These are phyloP conservation scores for Drosophila bocki DNA, from an alignment of 1,140 invertebrate species.

Conservation along the genomic window DNA sequence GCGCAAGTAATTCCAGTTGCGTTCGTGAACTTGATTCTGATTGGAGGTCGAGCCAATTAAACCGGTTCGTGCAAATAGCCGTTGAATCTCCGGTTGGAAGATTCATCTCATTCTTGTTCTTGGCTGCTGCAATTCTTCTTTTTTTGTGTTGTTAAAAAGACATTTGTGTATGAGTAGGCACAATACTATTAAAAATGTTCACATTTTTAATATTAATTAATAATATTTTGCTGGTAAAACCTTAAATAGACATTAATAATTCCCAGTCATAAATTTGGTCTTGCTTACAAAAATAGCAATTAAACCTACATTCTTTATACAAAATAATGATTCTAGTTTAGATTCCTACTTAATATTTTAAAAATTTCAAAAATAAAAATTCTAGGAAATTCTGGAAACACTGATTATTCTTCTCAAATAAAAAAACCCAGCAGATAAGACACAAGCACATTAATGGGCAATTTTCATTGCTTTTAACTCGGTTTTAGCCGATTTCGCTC, in stretches of 20 bases:
- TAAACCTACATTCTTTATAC: too few species aligned
- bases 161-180: background rate
- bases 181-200: too few species aligned
- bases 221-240: too few species aligned
- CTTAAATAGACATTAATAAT: too few species aligned
- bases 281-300: too few species aligned
- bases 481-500: background rate
- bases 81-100: slow-evolving; percentile 18
- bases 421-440: background rate
- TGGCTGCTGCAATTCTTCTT: slow-evolving; percentile 16
- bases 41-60: slow-evolving; percentile 77
- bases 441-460: too few species aligned
- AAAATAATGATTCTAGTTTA: too few species aligned
- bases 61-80: slow-evolving; percentile 62
- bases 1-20: slow-evolving; percentile 27
- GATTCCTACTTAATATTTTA: too few species aligned
- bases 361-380: too few species aligned
- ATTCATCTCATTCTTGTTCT: slow-evolving; percentile 16
- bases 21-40: slow-evolving; percentile 77
- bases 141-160: background rate
- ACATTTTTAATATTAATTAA: too few species aligned
- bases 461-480: background rate
- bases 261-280: too few species aligned
- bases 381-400: background rate
- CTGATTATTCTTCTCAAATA: background rate